Evolutionary conservation across 2,888 invertebrate species (phyloP), one percentile per base, ranked within the genome.

Genomic region (Ferdinandea cuprea): DNA sequence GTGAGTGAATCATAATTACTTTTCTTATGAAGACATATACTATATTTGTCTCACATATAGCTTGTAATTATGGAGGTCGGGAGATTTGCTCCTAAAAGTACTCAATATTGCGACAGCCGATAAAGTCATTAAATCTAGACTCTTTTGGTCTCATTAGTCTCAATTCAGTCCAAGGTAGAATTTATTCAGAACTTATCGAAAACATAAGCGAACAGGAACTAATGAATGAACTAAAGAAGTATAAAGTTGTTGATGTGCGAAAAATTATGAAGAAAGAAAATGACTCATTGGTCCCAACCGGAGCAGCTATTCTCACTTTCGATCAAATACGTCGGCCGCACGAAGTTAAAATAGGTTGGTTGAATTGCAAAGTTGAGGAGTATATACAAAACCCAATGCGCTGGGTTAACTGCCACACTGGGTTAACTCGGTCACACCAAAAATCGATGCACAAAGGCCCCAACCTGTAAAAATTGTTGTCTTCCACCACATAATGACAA

Each of bases 151-250:
- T 2, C 11, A 19, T 19, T 6, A 19, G 7, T 6, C 21, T 46
- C 11, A 46, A 46, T 21, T 46, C 46, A 8, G 46, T 46, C 3
- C 46, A 46, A 46, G 46, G 46, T 21, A 46, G 46, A 50, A 50
- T 28, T 13, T 50, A 28, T 28, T 50, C 50, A 1, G 28, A 13
- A 28, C 28, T 13, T 5, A 50, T 50, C 2, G 50, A 13, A 13
- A 28, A 28, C 28, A 50, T 50, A 6, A 28, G 28, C 28, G 28
- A 50, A 50, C n/a, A 50, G 8, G 50, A 50, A 28, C 28, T 50
- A 28, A 4, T 50, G 3, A 25, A 50, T 9, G 28, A 50, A 50
- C 28, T 50, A n/a, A 50, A 50, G 13, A 50, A 50, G 13, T 13
- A 28, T 3, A 50, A 50, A 21, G 28, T 50, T 6, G 8, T 50